Percentiles rank a stretch among this genome's conserved stretches.
Conservation (phyloP, 2,113 vertebrate genomes). For the Collichthys lucidus region DNA sequence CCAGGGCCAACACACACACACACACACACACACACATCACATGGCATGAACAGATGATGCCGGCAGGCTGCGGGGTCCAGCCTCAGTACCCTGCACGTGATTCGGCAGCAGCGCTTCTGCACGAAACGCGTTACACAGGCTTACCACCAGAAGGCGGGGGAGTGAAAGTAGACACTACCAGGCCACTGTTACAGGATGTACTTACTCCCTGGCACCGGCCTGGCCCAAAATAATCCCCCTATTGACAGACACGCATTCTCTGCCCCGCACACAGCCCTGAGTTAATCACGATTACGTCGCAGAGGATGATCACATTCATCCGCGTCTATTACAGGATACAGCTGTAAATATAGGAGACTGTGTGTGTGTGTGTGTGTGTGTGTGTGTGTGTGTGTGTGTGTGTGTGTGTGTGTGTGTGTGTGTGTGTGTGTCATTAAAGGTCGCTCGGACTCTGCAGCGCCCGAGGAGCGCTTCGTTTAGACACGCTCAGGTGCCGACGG, state of each 20-base stretch:
- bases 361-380: neutral
- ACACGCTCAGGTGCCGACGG: conserved; percentile 54
- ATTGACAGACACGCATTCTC: conserved; percentile 33
- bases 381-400: no score
- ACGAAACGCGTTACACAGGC: conserved; percentile 62
- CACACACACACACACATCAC: conserved; percentile 44
- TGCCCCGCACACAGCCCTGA: conserved; percentile 15
- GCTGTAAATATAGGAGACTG: neutral
- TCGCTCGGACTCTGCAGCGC: conserved; percentile 33
- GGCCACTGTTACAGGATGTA: conserved; percentile 76
- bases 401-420: no score
- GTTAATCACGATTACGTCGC: conserved; percentile 14
- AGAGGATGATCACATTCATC: conserved; percentile 3
- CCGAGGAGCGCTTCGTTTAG: conserved; percentile 27
- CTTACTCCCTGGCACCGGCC: conserved; percentile 35
- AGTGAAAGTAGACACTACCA: conserved; percentile 43
- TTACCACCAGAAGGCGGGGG: conserved; percentile 9
- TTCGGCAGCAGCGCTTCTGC: conserved; percentile 51
- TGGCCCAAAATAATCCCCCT: conserved; percentile 60
- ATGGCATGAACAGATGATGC: conserved; percentile 62
- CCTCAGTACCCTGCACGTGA: conserved; percentile 69
- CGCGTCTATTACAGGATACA: neutral
- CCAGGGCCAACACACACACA: conserved; percentile 20
- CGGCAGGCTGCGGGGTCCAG: conserved; percentile 49
- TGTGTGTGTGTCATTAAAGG: conserved; percentile 45